Evolutionary conservation across 2,888 invertebrate species (phyloP).

Genomic region (Pollenia angustigena): DNA sequence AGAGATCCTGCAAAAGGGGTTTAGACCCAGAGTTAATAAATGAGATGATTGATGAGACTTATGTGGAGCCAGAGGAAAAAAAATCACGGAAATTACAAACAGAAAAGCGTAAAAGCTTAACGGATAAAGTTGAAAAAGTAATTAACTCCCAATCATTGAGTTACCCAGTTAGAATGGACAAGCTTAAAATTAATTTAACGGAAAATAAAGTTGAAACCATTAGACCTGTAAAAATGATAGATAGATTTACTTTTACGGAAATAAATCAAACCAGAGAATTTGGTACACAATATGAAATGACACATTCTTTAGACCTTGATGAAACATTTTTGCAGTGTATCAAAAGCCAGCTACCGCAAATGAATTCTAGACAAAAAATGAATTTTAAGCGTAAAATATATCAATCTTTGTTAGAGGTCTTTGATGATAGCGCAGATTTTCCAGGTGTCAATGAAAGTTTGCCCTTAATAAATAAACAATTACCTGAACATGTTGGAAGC

Average conservation of each 20-base stretch:
- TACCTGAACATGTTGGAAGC: slow-evolving; percentile 35
- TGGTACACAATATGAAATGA: slow-evolving; percentile 50
- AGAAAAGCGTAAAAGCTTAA: slow-evolving; percentile 28
- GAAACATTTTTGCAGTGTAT: slow-evolving; percentile 78
- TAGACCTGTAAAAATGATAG: slow-evolving; percentile 16
- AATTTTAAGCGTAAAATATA: slow-evolving; percentile 80
- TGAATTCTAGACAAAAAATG: slow-evolving; percentile 81
- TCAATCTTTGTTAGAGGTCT: slow-evolving; percentile 79
- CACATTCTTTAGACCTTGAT: slow-evolving; percentile 71
- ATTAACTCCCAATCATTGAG: neutral
- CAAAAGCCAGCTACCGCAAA: slow-evolving; percentile 78
- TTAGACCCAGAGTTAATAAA: slow-evolving; percentile 44
- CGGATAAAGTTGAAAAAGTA: neutral
- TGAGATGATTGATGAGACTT: slow-evolving; percentile 32
- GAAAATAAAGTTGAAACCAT: neutral
- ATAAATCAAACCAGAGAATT: neutral
- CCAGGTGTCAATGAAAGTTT: slow-evolving; percentile 75
- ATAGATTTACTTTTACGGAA: slow-evolving; percentile 11
- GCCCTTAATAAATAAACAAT: slow-evolving; percentile 74
- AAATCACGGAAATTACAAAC: slow-evolving; percentile 39
- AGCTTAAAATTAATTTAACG: slow-evolving; percentile 11
- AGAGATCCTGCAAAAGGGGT: slow-evolving; percentile 65
- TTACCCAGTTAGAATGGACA: slow-evolving; percentile 31
- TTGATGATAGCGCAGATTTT: slow-evolving; percentile 79
- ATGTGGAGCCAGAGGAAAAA: slow-evolving; percentile 54